Conservation (phyloP, 1,140 invertebrate species). For the Dendrolimus punctatus region DNA sequence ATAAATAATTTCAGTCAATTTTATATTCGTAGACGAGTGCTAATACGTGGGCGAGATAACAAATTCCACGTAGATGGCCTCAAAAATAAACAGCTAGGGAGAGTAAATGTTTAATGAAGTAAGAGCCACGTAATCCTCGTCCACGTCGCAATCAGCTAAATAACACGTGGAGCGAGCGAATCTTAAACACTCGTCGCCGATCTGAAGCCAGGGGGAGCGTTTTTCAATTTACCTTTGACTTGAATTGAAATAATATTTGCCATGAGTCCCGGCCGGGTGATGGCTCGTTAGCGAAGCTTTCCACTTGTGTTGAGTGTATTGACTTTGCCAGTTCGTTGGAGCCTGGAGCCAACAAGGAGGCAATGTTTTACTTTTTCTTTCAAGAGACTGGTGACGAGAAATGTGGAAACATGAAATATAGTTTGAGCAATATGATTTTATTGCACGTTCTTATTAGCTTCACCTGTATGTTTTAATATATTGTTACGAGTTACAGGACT, state of each 20-base stretch:
- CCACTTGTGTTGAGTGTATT: constrained; percentile 23
- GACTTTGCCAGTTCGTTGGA: constrained; percentile 25
- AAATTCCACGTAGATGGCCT: no score
- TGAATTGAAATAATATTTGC: constrained; percentile 26
- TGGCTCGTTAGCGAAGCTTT: constrained; percentile 23
- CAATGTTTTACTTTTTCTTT: constrained; percentile 20
- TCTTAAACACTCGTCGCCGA: constrained; percentile 8
- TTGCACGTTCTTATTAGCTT: neutral
- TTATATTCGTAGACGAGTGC: no score
- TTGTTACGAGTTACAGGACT: no score
- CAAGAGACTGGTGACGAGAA: constrained; percentile 8
- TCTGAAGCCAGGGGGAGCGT: constrained; percentile 6
- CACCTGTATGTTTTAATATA: no score
- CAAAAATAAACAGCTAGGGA: no score
- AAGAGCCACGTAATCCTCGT: no score
- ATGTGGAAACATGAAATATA: constrained; percentile 8
- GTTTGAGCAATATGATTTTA: neutral
- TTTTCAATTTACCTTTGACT: constrained; percentile 19
- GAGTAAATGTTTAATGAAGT: no score
- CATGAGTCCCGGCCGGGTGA: constrained; percentile 15
- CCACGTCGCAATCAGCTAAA: neutral
- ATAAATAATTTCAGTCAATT: no score
- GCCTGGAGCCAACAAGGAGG: constrained; percentile 15
- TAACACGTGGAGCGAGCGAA: neutral
- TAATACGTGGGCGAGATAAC: no score